Evolutionary conservation across 2,797 vertebrate species (phyloP).

Genomic region (Novumbra hubbsi): DNA sequence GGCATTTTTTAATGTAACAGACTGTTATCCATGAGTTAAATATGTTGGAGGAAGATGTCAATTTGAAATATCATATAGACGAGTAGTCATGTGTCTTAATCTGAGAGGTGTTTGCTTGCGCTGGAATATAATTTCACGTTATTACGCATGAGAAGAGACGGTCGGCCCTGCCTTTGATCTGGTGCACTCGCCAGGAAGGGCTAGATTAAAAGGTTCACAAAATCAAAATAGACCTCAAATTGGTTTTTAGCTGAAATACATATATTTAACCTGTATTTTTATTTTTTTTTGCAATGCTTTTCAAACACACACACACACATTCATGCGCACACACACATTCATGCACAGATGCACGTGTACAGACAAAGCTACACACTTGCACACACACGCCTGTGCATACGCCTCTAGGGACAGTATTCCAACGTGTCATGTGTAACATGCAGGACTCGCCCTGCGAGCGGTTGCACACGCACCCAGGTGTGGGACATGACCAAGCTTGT

Average conservation of each 20-base stretch:
- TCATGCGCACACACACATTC: not conserved
- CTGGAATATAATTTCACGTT: conserved; percentile 63
- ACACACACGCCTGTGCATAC: not conserved
- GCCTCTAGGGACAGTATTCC: conserved; percentile 38
- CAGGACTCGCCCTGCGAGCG: conserved; percentile 56
- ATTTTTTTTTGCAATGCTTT: conserved; percentile 47
- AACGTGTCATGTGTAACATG: conserved; percentile 57
- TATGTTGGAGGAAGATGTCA: conserved; percentile 51
- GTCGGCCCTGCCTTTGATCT: conserved; percentile 69
- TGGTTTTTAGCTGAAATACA: conserved; percentile 47
- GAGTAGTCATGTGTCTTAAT: conserved; percentile 67
- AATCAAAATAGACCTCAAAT: conserved; percentile 68
- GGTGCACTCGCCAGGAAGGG: conserved; percentile 64
- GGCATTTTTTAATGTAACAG: conserved; percentile 30
- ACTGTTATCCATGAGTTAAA: conserved; percentile 39
- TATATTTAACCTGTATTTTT: conserved; percentile 43
- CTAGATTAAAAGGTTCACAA: conserved; percentile 68
- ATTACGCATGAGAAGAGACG: conserved; percentile 66
- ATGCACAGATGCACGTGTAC: not conserved
- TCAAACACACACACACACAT: conserved; percentile 16
- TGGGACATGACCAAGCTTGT: conserved; percentile 70
- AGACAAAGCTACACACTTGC: not conserved
- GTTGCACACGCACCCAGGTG: conserved; percentile 60
- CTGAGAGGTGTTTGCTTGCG: conserved; percentile 57
- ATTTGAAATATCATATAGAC: conserved; percentile 61